Base-by-base conservation (phyloP, 2,113 vertebrate genomes). In the Anoplopoma fimbria region DNA sequence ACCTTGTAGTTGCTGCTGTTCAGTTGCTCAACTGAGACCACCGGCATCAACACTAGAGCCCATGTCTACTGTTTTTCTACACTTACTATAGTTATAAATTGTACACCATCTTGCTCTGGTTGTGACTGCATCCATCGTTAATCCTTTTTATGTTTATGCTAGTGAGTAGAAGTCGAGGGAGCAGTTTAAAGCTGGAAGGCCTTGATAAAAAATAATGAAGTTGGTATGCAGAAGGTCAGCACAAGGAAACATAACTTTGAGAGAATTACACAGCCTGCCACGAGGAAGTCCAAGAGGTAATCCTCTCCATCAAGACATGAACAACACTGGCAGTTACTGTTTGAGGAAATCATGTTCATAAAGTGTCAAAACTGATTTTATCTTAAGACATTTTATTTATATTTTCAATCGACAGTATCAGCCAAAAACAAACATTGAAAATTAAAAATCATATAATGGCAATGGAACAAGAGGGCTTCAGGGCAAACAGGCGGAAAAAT, bases 331-430 rank as follows among this genome's bases (percentile, higher is more conserved):
- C 21, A 45, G 6, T 13, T 40, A 21, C 3, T 47, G 12, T 33
- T 7, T 23, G 38, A 65, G 23, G 72, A 70, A 75, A 49, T 68
- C 47, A 77, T 57, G 51, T 75, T 19, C 49, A 60, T 14, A 27
- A 68, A 81, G 75, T 27, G 17, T 62, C 51, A 81, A 75, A 65
- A 77, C 36, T 9, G 53, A 75, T 53, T 84, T 88, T 86, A 87
- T 91, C 88, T 87, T 94, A 89, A 94, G 88, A 94, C 86, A 84
- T 83, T 95, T 95, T 95, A 95, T 94, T 95, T 36, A 90, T 91
- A 82, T 89, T 93, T 89, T 90, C 82, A 91, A 76, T 93, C 84
- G 90, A 95, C 92, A 95, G 88, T 88, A 90, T 93, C 87, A 94
- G 94, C 91, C 92, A 89, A 93, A 93, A 92, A 86, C 84, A 89